Evolutionary conservation across 2,888 invertebrate species (phyloP).

Genomic region (Chrysolina oricalcia): DNA sequence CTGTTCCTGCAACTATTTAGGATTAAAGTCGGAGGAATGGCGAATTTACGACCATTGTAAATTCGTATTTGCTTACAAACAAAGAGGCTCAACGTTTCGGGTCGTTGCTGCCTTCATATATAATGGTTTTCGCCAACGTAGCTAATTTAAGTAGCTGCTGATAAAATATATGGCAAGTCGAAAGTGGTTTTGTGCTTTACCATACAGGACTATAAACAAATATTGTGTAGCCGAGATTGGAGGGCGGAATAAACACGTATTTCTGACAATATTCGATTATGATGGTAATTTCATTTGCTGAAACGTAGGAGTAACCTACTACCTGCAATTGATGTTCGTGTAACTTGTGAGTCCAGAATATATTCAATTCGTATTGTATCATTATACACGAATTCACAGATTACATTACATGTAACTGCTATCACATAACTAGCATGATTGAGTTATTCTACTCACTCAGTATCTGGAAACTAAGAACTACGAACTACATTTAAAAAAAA

Average conservation of each 20-base stretch:
- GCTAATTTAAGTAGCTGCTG: constrained; percentile 45
- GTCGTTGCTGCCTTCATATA: constrained; percentile 46
- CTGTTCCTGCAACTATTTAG: constrained; percentile 46
- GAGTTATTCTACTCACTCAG: not conserved
- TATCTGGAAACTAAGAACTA: no score
- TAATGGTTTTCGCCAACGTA: constrained; percentile 45
- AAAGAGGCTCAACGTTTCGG: constrained; percentile 47
- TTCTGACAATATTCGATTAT: not conserved
- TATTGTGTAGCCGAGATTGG: not conserved
- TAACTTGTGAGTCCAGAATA: no score
- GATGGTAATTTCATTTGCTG: not conserved
- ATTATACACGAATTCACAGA: no score
- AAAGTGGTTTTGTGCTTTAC: constrained; percentile 26
- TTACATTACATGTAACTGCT: no score
- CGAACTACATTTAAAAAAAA: no score
- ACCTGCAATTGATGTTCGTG: not conserved
- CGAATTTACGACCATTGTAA: constrained; percentile 48
- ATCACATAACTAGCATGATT: not conserved
- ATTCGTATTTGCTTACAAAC: constrained; percentile 50
- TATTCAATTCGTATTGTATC: no score
- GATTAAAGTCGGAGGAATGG: constrained; percentile 48
- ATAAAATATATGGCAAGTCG: constrained; percentile 33
- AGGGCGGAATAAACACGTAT: not conserved
- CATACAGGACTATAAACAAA: constrained; percentile 10
- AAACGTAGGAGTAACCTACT: not conserved